phyloP scores from a whole-genome alignment of 1,140 invertebrate genomes.

The Zaprionus africanus region DNA sequence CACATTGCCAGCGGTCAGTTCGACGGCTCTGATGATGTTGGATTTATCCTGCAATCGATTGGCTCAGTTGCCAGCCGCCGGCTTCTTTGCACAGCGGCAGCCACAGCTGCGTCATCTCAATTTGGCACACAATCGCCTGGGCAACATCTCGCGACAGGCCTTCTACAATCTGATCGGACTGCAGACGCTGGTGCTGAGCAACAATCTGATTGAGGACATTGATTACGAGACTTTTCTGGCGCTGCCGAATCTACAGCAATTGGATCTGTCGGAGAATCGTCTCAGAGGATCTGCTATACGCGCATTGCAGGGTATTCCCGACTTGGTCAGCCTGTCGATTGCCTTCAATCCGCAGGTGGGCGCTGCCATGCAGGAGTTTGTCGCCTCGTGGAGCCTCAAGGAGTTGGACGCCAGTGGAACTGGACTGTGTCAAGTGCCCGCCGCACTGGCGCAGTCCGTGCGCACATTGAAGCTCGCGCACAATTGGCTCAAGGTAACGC shows the following conservation, averaged over 20 bases:
- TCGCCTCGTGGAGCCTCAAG: slow-evolving; percentile 85
- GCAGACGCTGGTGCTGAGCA: slow-evolving; percentile 85
- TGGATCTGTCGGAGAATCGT: slow-evolving; percentile 92
- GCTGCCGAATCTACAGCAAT: slow-evolving; percentile 89
- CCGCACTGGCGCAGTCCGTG: slow-evolving; percentile 93
- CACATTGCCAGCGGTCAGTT: slow-evolving; percentile 36
- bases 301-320: slow-evolving; percentile 90
- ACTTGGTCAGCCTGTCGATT: slow-evolving; percentile 90
- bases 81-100: slow-evolving; percentile 64
- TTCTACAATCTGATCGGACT: slow-evolving; percentile 81
- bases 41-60: slow-evolving; percentile 86
- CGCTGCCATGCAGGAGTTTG: slow-evolving; percentile 79
- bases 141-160: slow-evolving; percentile 80
- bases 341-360: slow-evolving; percentile 89
- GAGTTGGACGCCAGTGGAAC: slow-evolving; percentile 89
- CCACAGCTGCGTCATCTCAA: slow-evolving; percentile 86
- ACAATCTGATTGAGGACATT: slow-evolving; percentile 86
- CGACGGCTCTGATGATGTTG: slow-evolving; percentile 73
- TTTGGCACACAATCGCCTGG: slow-evolving; percentile 86
- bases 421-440: slow-evolving; percentile 91
- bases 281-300: slow-evolving; percentile 89
- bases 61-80: slow-evolving; percentile 61
- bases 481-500: slow-evolving; percentile 86
- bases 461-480: slow-evolving; percentile 90
- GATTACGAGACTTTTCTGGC: slow-evolving; percentile 86